Conservation (phyloP, 2,888 invertebrate genomes). For the Boloria selene region DNA sequence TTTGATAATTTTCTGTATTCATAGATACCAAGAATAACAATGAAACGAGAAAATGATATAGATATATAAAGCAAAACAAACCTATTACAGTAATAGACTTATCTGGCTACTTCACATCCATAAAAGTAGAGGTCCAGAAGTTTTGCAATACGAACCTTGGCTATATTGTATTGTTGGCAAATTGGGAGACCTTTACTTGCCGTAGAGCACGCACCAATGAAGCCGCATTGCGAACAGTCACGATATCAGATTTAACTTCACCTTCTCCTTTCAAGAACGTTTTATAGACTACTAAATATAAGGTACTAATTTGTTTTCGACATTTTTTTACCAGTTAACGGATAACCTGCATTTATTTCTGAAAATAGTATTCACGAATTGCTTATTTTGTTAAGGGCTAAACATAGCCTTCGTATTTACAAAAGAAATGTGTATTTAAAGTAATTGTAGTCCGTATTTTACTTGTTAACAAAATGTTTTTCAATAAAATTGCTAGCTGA, state of each 20-base stretch:
- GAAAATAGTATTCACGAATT: too few species aligned
- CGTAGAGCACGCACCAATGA: constrained; percentile 30
- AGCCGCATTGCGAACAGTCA: constrained; percentile 31
- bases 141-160: constrained; percentile 18
- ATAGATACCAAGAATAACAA: too few species aligned
- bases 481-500: too few species aligned
- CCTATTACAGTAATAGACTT: neutral
- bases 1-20: too few species aligned
- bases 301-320: constrained; percentile 6
- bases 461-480: too few species aligned
- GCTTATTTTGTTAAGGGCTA: neutral
- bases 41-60: too few species aligned
- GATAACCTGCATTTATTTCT: neutral
- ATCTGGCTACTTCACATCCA: neutral
- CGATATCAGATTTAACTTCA: constrained; percentile 28
- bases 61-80: neutral
- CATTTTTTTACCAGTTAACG: neutral
- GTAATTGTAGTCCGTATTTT: too few species aligned
- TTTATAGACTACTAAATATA: neutral
- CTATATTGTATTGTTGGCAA: constrained; percentile 25
- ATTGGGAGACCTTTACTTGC: constrained; percentile 29
- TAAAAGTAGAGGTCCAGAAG: neutral
- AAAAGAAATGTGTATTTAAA: too few species aligned
- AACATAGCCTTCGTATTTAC: neutral
- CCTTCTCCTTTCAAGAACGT: constrained; percentile 10